Percentiles rank a stretch among this genome's conserved stretches.
Evolutionary conservation across 2,797 vertebrate genomes (phyloP).

Genomic region (Potorous gilbertii): DNA sequence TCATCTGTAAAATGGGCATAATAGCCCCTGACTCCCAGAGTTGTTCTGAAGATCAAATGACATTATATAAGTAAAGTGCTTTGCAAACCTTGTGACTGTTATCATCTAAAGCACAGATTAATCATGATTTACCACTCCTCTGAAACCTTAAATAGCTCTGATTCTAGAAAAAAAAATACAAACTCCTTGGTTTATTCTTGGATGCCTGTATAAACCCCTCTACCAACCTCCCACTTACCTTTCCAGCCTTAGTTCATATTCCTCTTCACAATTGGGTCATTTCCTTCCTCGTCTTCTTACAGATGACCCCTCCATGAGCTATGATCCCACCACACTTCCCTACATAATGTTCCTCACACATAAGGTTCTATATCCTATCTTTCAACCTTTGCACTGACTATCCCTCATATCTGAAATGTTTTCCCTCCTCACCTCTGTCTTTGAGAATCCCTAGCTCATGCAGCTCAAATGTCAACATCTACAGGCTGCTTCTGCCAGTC

Average conservation of each 20-base stretch:
- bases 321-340: neutral
- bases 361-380: neutral
- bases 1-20: neutral
- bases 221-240: too few species aligned
- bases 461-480: neutral
- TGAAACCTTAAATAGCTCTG: neutral
- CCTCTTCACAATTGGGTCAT: too few species aligned
- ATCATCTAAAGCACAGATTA: neutral
- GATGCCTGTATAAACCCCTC: too few species aligned
- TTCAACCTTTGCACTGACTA: neutral
- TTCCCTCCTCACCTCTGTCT: neutral
- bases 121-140: neutral
- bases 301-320: neutral
- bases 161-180: too few species aligned
- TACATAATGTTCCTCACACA: neutral
- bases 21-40: neutral
- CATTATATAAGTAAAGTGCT: neutral
- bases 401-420: neutral
- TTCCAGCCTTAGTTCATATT: too few species aligned
- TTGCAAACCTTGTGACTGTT: neutral
- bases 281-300: neutral
- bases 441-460: neutral
- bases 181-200: too few species aligned
- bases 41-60: neutral
- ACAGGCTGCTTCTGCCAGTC: neutral